Evolutionary conservation across 1,140 invertebrate genomes (phyloP).

Genomic region (Arctopsyche grandis): DNA sequence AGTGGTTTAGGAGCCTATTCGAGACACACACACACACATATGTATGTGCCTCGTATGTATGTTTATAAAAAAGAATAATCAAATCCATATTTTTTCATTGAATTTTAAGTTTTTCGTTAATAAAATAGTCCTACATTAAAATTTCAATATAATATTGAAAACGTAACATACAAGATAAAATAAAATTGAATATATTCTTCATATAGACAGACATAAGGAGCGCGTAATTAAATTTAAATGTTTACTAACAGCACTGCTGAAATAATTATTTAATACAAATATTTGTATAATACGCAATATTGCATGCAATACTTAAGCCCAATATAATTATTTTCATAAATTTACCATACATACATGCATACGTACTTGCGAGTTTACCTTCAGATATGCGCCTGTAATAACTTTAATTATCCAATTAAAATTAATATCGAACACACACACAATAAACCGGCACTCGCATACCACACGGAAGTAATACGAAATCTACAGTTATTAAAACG

Average conservation of each 20-base stretch:
- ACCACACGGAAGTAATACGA: neutral
- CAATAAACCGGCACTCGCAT: neutral
- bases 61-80: too few species aligned
- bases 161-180: too few species aligned
- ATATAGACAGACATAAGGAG: too few species aligned
- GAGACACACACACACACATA: too few species aligned
- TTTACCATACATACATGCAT: slow-evolving; percentile 1
- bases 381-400: neutral
- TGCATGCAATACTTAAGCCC: neutral
- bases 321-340: neutral
- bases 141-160: too few species aligned
- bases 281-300: slow-evolving; percentile 19
- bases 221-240: slow-evolving; percentile 16
- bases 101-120: too few species aligned
- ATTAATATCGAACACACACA: neutral
- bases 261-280: slow-evolving; percentile 16
- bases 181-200: too few species aligned
- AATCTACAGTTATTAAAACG: neutral
- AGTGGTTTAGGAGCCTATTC: too few species aligned
- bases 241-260: slow-evolving; percentile 1
- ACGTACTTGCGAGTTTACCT: slow-evolving; percentile 8
- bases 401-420: neutral
- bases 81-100: too few species aligned
- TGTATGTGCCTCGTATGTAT: too few species aligned
- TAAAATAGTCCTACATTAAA: too few species aligned